phyloP scores from a whole-genome alignment of 2,888 invertebrate species.

The Ennomos fuscantarius region DNA sequence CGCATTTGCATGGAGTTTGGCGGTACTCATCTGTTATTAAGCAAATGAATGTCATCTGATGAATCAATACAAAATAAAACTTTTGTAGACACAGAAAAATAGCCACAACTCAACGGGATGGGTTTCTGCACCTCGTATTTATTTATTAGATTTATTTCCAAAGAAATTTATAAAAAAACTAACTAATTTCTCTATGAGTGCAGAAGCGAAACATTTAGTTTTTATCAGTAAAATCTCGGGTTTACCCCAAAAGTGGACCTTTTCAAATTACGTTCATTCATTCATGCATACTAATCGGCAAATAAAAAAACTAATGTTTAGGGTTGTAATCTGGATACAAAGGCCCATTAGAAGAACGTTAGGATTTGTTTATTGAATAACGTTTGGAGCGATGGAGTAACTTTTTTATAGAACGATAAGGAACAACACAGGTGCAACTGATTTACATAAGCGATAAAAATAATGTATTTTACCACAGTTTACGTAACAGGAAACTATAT shows the following conservation, averaged over 20 bases:
- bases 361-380: constrained; percentile 36
- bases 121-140: no score
- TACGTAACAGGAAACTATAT: no score
- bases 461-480: no score
- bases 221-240: constrained; percentile 16
- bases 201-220: background rate
- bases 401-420: background rate
- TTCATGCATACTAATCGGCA: constrained; percentile 27
- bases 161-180: background rate
- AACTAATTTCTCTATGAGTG: background rate
- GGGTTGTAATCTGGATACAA: constrained; percentile 28
- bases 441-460: constrained; percentile 1
- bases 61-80: no score
- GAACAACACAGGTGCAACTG: constrained; percentile 22
- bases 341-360: constrained; percentile 34
- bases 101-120: no score
- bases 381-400: constrained; percentile 28
- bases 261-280: constrained; percentile 14
- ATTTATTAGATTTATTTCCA: no score
- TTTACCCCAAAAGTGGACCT: constrained; percentile 21
- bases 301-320: constrained; percentile 15
- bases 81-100: no score
- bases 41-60: no score
- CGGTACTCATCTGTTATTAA: no score
- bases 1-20: no score